phyloP scores from a whole-genome alignment of 2,113 vertebrate species.

The Petrocephalus zakoni region DNA sequence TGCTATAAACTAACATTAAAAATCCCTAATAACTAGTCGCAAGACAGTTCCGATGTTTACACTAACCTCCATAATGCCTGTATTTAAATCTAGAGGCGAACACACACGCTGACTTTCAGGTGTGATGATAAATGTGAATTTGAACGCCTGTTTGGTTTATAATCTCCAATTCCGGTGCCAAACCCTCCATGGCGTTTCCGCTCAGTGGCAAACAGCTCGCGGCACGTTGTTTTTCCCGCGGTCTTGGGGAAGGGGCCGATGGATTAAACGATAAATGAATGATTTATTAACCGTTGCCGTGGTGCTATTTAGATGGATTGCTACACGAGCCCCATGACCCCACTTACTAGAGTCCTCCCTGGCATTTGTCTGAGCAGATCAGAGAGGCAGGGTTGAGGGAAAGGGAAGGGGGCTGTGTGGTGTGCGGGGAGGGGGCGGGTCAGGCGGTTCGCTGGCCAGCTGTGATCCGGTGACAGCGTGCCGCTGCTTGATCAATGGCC shows the following conservation, averaged over 20 bases:
- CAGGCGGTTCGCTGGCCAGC: conserved; percentile 55
- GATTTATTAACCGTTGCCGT: conserved; percentile 75
- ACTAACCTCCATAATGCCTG: background rate
- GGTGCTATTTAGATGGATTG: conserved; percentile 74
- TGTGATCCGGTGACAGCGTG: conserved; percentile 69
- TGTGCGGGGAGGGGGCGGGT: conserved; percentile 26
- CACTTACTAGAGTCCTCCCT: conserved; percentile 67
- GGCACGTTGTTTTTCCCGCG: conserved; percentile 41
- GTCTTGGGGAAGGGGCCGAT: conserved; percentile 60
- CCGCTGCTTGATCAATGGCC: conserved; percentile 70
- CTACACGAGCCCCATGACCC: conserved; percentile 71
- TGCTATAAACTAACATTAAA: background rate
- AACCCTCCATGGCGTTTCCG: background rate
- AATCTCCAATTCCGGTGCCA: background rate
- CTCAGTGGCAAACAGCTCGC: background rate
- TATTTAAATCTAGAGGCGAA: background rate
- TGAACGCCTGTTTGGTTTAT: background rate
- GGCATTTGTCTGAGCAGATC: conserved; percentile 28
- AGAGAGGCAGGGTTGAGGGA: conserved; percentile 36
- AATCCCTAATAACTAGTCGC: background rate
- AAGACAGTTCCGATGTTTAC: background rate
- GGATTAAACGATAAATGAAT: conserved; percentile 75
- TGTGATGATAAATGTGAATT: background rate
- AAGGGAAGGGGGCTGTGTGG: conserved; percentile 32
- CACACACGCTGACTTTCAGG: background rate